phyloP scores from a whole-genome alignment of 2,797 vertebrate genomes.

The Darevskia mixta region DNA sequence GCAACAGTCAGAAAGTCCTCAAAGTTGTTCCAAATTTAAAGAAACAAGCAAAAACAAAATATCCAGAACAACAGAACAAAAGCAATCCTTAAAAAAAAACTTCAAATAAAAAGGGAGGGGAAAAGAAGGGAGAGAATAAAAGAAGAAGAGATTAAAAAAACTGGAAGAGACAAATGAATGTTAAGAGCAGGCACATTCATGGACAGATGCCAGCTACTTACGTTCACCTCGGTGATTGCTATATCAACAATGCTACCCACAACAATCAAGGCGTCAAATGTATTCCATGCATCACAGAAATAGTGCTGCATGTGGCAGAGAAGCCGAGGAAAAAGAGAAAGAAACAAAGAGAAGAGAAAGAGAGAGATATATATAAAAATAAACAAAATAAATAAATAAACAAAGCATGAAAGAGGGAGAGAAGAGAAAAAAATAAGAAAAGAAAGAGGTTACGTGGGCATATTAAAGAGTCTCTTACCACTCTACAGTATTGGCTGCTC shows the following conservation, averaged over 20 bases:
- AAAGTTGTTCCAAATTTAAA: conserved; percentile 73
- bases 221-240: conserved; percentile 99
- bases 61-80: conserved; percentile 56
- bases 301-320: conserved; percentile 96
- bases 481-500: conserved; percentile 80
- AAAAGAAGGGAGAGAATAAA: conserved; percentile 57
- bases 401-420: conserved; percentile 83
- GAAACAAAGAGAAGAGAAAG: conserved; percentile 73
- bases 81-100: conserved; percentile 52
- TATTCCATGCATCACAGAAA: conserved; percentile 99
- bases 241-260: conserved; percentile 99
- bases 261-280: conserved; percentile 99
- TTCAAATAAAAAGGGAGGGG: conserved; percentile 58
- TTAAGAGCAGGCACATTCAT: conserved; percentile 86
- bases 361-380: conserved; percentile 70
- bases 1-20: conserved; percentile 74
- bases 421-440: conserved; percentile 87
- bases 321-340: conserved; percentile 77
- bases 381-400: conserved; percentile 73
- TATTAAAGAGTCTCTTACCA: conserved; percentile 82
- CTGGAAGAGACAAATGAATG: conserved; percentile 81
- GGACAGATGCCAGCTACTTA: conserved; percentile 95
- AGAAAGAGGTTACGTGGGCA: conserved; percentile 86
- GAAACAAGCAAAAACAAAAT: conserved; percentile 33
- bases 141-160: conserved; percentile 65